Percentiles rank a stretch among this genome's conserved stretches.
Evolutionary conservation across 64 coral and sea anemone species (phyloP).

Genomic region (Dendronephthya gigantea): DNA sequence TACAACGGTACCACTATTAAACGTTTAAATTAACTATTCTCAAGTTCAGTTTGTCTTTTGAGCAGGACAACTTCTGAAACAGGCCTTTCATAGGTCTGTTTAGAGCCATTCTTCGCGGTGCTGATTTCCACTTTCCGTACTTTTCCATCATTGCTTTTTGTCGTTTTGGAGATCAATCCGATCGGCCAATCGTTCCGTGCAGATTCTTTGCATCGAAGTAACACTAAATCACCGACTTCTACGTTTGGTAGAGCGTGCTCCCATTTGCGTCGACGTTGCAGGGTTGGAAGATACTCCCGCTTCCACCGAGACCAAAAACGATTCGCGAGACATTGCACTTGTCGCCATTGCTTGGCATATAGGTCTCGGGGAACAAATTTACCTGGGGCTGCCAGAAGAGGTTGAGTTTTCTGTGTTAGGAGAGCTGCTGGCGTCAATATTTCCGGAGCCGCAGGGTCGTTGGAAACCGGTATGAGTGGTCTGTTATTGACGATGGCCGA

Average conservation of each 20-base stretch:
- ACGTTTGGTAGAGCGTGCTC: not conserved
- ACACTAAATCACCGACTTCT: not conserved
- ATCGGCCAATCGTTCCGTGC: no score
- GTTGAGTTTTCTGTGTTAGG: not conserved
- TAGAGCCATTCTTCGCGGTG: no score
- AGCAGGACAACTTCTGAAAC: no score
- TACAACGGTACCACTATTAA: no score
- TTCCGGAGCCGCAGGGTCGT: no score
- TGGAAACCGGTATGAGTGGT: no score
- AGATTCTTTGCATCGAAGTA: not conserved
- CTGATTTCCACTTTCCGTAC: not conserved
- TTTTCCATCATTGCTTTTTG: not conserved
- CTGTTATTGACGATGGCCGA: not conserved
- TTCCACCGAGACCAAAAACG: not conserved
- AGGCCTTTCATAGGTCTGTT: no score
- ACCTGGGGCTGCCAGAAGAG: not conserved
- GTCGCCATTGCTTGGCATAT: conserved; percentile 5
- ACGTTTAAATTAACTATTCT: no score
- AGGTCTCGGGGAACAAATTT: conserved; percentile 10
- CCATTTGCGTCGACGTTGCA: not conserved
- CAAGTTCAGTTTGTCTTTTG: no score
- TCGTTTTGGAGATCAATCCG: no score
- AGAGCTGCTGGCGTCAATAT: not conserved
- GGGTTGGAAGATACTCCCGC: not conserved
- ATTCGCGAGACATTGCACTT: not conserved